These are phyloP conservation scores for Neoarius graeffei DNA, from an alignment of 2,113 vertebrate species.

Conservation along the genomic window DNA sequence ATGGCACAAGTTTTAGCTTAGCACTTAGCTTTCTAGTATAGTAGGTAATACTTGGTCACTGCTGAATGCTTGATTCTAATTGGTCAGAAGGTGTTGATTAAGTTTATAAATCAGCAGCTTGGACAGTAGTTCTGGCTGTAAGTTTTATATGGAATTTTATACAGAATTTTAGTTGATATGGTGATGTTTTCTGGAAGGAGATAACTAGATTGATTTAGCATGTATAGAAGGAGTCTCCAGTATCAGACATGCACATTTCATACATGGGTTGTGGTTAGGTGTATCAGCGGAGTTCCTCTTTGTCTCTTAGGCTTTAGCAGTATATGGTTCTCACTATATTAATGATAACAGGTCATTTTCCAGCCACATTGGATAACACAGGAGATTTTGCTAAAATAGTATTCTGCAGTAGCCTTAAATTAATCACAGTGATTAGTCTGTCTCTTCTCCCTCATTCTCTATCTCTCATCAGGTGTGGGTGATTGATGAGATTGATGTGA, in stretches of 20 bases:
- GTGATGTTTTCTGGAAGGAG: not conserved
- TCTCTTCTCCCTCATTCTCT: constrained; percentile 12
- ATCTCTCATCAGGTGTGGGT: constrained; percentile 18
- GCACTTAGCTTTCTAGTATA: too few species aligned
- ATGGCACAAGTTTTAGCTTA: too few species aligned
- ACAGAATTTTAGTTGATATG: too few species aligned
- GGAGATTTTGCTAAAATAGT: constrained; percentile 29
- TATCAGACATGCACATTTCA: not conserved
- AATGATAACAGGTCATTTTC: not conserved
- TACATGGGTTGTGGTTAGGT: not conserved
- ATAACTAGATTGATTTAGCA: not conserved
- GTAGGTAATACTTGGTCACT: not conserved
- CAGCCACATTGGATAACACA: not conserved
- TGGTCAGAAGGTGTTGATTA: not conserved
- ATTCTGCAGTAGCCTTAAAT: constrained; percentile 16
- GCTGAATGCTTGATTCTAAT: not conserved
- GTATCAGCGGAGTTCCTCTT: not conserved
- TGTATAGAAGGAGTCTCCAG: not conserved
- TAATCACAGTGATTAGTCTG: constrained; percentile 32
- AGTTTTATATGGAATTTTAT: too few species aligned
- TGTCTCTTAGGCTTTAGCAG: not conserved
- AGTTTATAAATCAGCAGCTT: not conserved
- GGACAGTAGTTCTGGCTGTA: not conserved
- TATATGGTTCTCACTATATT: not conserved
- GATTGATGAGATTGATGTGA: constrained; percentile 62